Percentiles rank a stretch among this genome's conserved stretches.
Conservation (phyloP, 2,888 invertebrate genomes). For the Capitulum mitella region DNA sequence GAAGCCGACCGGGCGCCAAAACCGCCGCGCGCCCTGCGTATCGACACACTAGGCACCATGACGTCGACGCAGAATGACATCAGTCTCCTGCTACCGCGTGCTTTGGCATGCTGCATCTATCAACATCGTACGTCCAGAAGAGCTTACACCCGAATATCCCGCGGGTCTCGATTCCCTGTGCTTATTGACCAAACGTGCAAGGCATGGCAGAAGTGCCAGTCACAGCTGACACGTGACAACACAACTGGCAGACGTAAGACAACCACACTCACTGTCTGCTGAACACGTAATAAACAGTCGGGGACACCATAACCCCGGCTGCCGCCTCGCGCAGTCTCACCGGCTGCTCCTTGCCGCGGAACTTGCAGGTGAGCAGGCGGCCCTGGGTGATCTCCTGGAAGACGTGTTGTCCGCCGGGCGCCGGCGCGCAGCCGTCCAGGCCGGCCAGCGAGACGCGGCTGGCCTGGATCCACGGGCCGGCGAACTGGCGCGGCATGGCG, state of each 20-base stretch:
- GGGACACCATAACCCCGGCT: background rate
- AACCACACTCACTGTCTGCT: too few species aligned
- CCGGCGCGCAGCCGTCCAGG: background rate
- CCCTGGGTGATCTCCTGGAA: slow-evolving; percentile 1
- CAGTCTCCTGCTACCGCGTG: too few species aligned
- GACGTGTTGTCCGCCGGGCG: background rate
- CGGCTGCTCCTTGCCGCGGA: slow-evolving; percentile 19
- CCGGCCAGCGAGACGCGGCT: slow-evolving; percentile 21
- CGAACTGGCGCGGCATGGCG: slow-evolving; percentile 16
- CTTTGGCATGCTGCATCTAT: background rate
- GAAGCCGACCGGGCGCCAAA: background rate
- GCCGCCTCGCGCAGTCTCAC: background rate
- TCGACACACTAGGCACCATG: background rate
- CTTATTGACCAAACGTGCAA: too few species aligned
- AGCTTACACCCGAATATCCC: background rate
- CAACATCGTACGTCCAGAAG: background rate
- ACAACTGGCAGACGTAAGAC: too few species aligned
- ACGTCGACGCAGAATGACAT: background rate
- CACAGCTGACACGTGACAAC: too few species aligned
- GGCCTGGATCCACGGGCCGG: background rate
- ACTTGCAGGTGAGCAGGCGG: background rate
- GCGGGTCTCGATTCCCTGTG: too few species aligned
- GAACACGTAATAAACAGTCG: background rate
- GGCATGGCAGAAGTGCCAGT: too few species aligned
- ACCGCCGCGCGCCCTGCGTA: too few species aligned